Conservation (phyloP, 2,888 invertebrate genomes). For the Dryomyza anilis region DNA sequence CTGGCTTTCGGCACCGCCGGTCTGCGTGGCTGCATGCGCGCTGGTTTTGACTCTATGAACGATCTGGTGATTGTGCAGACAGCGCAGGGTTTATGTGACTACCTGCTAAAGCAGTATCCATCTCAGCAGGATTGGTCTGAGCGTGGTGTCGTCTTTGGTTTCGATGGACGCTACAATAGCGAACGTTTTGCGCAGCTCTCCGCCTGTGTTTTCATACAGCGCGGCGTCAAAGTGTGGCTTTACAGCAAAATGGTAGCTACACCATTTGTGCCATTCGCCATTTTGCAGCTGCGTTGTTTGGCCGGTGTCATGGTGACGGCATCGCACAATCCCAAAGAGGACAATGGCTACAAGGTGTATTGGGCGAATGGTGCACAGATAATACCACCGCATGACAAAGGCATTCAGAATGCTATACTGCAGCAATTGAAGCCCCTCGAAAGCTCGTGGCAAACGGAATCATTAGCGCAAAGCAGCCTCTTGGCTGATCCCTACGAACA, state of each 20-base stretch:
- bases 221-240: constrained; percentile 78
- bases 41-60: constrained; percentile 93
- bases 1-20: constrained; percentile 93
- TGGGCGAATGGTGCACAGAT: constrained; percentile 96
- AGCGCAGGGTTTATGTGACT: constrained; percentile 84
- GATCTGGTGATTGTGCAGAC: constrained; percentile 96
- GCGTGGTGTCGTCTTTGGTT: constrained; percentile 86
- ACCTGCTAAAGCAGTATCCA: constrained; percentile 69
- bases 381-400: constrained; percentile 86
- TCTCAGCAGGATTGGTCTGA: constrained; percentile 62
- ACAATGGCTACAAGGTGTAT: constrained; percentile 98
- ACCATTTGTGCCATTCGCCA: constrained; percentile 90
- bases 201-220: constrained; percentile 79
- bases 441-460: constrained; percentile 77
- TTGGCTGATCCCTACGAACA: constrained; percentile 74
- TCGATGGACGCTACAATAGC: constrained; percentile 92
- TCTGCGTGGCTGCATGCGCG: constrained; percentile 87
- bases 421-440: constrained; percentile 77
- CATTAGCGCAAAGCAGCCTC: constrained; percentile 64
- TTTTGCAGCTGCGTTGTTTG: constrained; percentile 73
- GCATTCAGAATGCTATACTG: constrained; percentile 79
- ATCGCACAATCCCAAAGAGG: constrained; percentile 93
- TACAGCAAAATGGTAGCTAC: constrained; percentile 86
- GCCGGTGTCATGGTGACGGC: constrained; percentile 95
- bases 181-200: constrained; percentile 80